Evolutionary conservation across 1,140 invertebrate genomes (phyloP).

Genomic region (Drosophila nannoptera): DNA sequence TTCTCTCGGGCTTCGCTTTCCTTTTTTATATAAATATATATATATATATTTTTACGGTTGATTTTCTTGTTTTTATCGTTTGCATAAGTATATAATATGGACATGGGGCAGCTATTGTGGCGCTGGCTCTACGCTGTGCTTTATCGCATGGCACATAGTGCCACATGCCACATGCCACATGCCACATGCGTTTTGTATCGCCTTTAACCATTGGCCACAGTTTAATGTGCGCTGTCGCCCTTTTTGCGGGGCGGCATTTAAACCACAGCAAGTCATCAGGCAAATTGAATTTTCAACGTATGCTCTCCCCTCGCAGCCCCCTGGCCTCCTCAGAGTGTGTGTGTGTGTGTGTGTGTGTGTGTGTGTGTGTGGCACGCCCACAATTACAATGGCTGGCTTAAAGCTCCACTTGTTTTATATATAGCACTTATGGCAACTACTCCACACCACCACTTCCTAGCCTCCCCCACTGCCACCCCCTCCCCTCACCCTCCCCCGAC

Average conservation of each 20-base stretch:
- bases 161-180: constrained; percentile 25
- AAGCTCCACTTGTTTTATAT: constrained; percentile 45
- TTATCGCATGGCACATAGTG: constrained; percentile 18
- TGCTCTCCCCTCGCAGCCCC: too few species aligned
- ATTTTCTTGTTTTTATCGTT: constrained; percentile 47
- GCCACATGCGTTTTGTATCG: constrained; percentile 35
- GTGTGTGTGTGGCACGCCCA: constrained; percentile 19
- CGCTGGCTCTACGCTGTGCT: constrained; percentile 27
- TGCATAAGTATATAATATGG: constrained; percentile 74
- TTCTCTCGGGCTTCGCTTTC: constrained; percentile 10
- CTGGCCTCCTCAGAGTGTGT: neutral
- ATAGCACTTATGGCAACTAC: constrained; percentile 23
- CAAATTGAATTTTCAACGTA: constrained; percentile 79
- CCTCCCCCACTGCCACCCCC: neutral
- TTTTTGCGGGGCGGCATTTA: constrained; percentile 69
- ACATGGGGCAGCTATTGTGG: constrained; percentile 46
- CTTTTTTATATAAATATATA: constrained; percentile 1
- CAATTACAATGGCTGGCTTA: constrained; percentile 35
- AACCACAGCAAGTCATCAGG: constrained; percentile 77
- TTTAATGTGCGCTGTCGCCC: constrained; percentile 69
- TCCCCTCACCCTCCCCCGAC: too few species aligned
- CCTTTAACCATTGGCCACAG: constrained; percentile 47
- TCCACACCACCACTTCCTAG: neutral
- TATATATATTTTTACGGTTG: constrained; percentile 15
- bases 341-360: neutral